Percentiles rank a stretch among this genome's conserved stretches.
Conservation (phyloP, 1,140 invertebrate genomes). For the Drosophila eugracilis region DNA sequence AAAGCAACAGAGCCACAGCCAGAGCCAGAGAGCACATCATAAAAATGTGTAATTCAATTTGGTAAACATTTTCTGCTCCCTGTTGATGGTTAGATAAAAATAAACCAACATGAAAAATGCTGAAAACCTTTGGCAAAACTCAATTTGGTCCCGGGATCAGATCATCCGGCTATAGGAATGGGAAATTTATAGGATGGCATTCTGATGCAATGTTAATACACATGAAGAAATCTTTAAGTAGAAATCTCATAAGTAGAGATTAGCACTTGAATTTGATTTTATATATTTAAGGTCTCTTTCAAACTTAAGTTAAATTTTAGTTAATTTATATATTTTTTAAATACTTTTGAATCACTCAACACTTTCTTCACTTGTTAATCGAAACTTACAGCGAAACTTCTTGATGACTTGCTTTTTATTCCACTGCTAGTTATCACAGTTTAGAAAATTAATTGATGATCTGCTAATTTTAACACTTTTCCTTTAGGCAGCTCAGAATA, state of each 20-base stretch:
- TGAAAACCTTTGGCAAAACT: slow-evolving; percentile 46
- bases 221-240: too few species aligned
- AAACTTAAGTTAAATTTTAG: too few species aligned
- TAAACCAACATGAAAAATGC: slow-evolving; percentile 15
- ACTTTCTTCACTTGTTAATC: slow-evolving; percentile 1
- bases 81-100: slow-evolving; percentile 28
- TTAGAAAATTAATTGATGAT: not conserved
- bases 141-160: slow-evolving; percentile 44
- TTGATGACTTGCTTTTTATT: not conserved
- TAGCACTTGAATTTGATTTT: too few species aligned
- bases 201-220: too few species aligned
- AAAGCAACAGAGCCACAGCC: too few species aligned
- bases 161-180: slow-evolving; percentile 4
- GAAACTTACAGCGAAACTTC: not conserved
- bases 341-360: too few species aligned
- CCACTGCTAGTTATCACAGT: not conserved
- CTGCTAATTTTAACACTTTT: slow-evolving; percentile 41
- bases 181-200: not conserved
- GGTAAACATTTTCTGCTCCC: slow-evolving; percentile 39
- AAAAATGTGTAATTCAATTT: slow-evolving; percentile 58
- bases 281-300: too few species aligned
- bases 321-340: too few species aligned
- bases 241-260: too few species aligned
- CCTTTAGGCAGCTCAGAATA: slow-evolving; percentile 5
- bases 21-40: slow-evolving; percentile 36